These are phyloP conservation scores for Pimephales promelas DNA, from an alignment of 2,113 vertebrate genomes.

Conservation along the genomic window DNA sequence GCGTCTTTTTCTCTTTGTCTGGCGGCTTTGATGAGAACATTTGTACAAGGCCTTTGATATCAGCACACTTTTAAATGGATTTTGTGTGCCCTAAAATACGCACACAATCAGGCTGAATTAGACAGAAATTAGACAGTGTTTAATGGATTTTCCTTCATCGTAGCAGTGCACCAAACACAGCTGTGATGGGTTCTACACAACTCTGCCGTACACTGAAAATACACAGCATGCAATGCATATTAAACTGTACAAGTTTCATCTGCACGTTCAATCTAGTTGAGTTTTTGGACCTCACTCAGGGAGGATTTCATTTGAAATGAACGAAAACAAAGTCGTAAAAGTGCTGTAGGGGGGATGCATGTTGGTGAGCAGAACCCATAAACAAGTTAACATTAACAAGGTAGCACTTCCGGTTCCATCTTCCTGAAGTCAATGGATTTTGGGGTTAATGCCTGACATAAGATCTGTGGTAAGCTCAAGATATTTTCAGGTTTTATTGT, in stretches of 20 bases:
- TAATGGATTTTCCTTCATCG: conserved; percentile 56
- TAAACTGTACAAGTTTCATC: background rate
- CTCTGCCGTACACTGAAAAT: background rate
- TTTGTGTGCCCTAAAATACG: background rate
- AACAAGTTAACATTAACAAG: too few relatives aligned
- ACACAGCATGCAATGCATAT: background rate
- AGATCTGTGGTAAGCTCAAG: too few relatives aligned
- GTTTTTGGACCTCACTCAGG: background rate
- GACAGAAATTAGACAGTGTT: background rate
- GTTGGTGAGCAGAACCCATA: too few relatives aligned
- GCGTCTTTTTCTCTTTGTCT: conserved; percentile 43
- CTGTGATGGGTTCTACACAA: background rate
- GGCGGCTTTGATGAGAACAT: conserved; percentile 48
- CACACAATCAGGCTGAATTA: conserved; percentile 33
- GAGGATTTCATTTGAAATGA: background rate
- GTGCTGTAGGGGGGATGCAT: too few relatives aligned
- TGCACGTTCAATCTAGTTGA: background rate
- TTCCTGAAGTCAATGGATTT: too few relatives aligned
- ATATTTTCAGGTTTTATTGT: too few relatives aligned
- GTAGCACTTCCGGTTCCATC: too few relatives aligned
- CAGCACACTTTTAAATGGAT: conserved; percentile 37
- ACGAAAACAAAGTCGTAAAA: background rate
- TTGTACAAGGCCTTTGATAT: conserved; percentile 50
- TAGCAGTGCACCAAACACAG: conserved; percentile 23
- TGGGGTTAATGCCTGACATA: too few relatives aligned